These are phyloP conservation scores for Tetropium fuscum DNA, from an alignment of 2,888 invertebrate genomes.

Conservation along the genomic window DNA sequence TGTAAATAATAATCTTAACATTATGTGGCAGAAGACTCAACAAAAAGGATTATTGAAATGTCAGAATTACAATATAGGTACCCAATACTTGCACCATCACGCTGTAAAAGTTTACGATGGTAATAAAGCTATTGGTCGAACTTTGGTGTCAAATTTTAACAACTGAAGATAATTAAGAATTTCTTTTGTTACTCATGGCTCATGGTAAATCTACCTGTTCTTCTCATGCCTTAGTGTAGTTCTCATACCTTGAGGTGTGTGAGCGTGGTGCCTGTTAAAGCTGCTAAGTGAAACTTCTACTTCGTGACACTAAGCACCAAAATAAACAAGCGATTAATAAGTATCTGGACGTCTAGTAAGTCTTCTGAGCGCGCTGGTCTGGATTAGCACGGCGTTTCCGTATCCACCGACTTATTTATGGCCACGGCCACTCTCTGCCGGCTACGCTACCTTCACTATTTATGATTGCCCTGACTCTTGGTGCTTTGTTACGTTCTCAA, in stretches of 20 bases:
- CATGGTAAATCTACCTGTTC: too few species aligned
- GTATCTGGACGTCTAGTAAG: constrained; percentile 14
- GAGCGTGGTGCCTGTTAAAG: background rate
- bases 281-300: constrained; percentile 7
- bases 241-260: constrained; percentile 5
- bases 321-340: constrained; percentile 20
- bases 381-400: constrained; percentile 22
- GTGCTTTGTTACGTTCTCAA: constrained; percentile 12
- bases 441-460: constrained; percentile 17
- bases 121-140: too few species aligned
- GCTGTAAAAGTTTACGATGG: too few species aligned
- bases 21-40: too few species aligned
- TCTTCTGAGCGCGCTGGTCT: constrained; percentile 9
- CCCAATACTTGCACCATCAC: too few species aligned
- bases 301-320: constrained; percentile 18
- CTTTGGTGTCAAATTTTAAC: too few species aligned
- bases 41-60: too few species aligned
- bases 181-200: too few species aligned
- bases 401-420: constrained; percentile 18
- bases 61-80: too few species aligned
- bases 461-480: constrained; percentile 13
- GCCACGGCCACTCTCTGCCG: constrained; percentile 5
- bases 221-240: constrained; percentile 4
- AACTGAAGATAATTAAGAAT: too few species aligned
- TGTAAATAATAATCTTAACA: too few species aligned